These are phyloP conservation scores for Ectropis crepuscularia DNA, from an alignment of 2,888 invertebrate genomes.

Conservation along the genomic window DNA sequence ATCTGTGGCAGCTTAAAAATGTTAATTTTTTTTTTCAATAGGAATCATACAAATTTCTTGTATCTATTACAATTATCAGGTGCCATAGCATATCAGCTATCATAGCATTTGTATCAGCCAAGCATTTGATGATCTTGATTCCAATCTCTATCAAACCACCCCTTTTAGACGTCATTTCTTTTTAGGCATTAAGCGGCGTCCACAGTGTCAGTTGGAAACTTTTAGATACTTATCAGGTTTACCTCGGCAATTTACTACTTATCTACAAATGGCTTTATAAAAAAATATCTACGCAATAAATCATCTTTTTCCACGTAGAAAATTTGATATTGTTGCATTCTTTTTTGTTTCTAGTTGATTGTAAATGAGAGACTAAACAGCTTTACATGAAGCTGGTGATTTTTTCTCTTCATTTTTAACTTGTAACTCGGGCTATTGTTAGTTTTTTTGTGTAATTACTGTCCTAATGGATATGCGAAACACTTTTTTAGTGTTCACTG, in stretches of 20 bases:
- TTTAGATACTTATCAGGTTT: constrained; percentile 26
- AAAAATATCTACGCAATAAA: constrained; percentile 49
- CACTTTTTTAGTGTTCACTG: constrained; percentile 41
- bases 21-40: too few relatives aligned
- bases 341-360: constrained; percentile 45
- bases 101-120: not conserved
- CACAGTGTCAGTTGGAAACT: constrained; percentile 6
- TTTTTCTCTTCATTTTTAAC: constrained; percentile 47
- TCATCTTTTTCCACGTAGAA: constrained; percentile 47
- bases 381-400: constrained; percentile 57
- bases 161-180: constrained; percentile 4
- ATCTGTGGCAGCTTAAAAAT: too few relatives aligned
- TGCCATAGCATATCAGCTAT: too few relatives aligned
- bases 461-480: constrained; percentile 57
- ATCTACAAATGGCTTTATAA: constrained; percentile 37
- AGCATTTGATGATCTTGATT: not conserved
- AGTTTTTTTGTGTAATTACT: constrained; percentile 55
- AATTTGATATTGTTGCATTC: constrained; percentile 48
- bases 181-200: constrained; percentile 23
- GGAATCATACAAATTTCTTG: too few relatives aligned
- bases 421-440: constrained; percentile 41
- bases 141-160: not conserved
- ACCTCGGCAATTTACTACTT: constrained; percentile 30
- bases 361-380: constrained; percentile 55
- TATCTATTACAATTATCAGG: too few relatives aligned